Percentiles rank a stretch among this genome's conserved stretches.
These are phyloP conservation scores for Chelmon rostratus DNA, from an alignment of 2,797 vertebrate species.

Conservation along the genomic window DNA sequence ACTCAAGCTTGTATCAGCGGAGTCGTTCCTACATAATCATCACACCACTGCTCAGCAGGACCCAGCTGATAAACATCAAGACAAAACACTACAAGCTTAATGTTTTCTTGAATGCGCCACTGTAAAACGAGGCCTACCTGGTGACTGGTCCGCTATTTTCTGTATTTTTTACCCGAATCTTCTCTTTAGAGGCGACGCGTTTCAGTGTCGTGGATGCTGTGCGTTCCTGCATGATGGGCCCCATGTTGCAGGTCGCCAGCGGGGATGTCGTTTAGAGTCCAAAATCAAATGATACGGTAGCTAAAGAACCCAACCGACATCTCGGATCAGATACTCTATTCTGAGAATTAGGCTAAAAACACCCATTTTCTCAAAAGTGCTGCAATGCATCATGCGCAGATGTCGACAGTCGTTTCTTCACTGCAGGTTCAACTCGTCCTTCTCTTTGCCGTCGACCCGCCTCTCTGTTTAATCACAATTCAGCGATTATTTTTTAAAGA, in stretches of 20 bases:
- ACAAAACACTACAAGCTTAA: not conserved
- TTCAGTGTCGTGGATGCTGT: slow-evolving; percentile 82
- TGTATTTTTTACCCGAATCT: slow-evolving; percentile 83
- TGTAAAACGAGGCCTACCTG: slow-evolving; percentile 72
- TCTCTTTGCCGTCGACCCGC: slow-evolving; percentile 19
- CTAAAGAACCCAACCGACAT: slow-evolving; percentile 78
- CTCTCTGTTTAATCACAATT: not conserved
- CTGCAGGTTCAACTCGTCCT: slow-evolving; percentile 57
- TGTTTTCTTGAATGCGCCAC: fast-evolving
- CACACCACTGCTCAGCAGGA: no score
- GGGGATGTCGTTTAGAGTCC: slow-evolving; percentile 57
- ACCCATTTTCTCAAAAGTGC: slow-evolving; percentile 73
- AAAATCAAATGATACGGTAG: slow-evolving; percentile 58
- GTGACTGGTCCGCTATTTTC: slow-evolving; percentile 80
- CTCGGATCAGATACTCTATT: slow-evolving; percentile 68
- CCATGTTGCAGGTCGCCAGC: slow-evolving; percentile 81
- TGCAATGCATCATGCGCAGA: slow-evolving; percentile 84
- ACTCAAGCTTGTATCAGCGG: no score
- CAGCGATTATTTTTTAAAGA: slow-evolving; percentile 16
- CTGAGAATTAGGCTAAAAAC: slow-evolving; percentile 67
- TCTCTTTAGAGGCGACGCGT: slow-evolving; percentile 85
- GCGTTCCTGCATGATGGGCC: slow-evolving; percentile 88
- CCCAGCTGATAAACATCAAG: no score
- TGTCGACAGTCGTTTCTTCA: slow-evolving; percentile 48
- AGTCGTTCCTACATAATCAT: no score